These are phyloP conservation scores for Silurus meridionalis DNA, from an alignment of 2,113 vertebrate species.

Conservation along the genomic window DNA sequence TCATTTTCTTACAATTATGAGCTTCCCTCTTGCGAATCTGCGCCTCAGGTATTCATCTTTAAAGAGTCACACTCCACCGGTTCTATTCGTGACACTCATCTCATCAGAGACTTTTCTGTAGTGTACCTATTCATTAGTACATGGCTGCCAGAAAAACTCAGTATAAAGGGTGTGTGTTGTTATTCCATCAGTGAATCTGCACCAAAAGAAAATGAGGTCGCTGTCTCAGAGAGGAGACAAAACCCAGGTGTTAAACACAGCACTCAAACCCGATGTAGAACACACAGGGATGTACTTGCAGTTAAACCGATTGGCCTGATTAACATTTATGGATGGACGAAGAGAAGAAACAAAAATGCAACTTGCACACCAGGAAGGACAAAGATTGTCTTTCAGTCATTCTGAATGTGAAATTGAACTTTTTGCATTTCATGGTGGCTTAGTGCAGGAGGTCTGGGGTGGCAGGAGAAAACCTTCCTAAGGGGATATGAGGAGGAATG, in stretches of 20 bases:
- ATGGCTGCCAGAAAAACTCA: slow-evolving; percentile 7
- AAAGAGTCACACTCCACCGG: slow-evolving; percentile 45
- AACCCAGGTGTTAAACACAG: not conserved
- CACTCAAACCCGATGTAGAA: not conserved
- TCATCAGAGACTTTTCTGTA: slow-evolving; percentile 46
- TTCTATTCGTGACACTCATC: slow-evolving; percentile 38
- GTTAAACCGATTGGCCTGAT: not conserved
- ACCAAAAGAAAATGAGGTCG: not conserved
- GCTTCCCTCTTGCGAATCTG: slow-evolving; percentile 8
- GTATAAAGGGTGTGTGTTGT: slow-evolving; percentile 1
- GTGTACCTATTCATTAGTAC: slow-evolving; percentile 47
- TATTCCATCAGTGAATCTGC: slow-evolving; percentile 14
- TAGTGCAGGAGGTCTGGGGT: not conserved
- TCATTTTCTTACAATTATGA: slow-evolving; percentile 33
- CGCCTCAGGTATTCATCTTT: slow-evolving; percentile 30
- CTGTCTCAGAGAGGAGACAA: not conserved
- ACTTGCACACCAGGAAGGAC: not conserved
- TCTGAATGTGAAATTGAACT: not conserved
- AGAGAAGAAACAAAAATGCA: not conserved
- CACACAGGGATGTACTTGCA: not conserved
- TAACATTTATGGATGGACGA: not conserved
- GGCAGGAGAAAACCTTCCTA: not conserved
- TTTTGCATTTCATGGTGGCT: not conserved
- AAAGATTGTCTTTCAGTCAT: not conserved
- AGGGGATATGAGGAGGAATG: not conserved